Conservation (phyloP, 2,888 invertebrate species). For the Silvanus unidentatus region DNA sequence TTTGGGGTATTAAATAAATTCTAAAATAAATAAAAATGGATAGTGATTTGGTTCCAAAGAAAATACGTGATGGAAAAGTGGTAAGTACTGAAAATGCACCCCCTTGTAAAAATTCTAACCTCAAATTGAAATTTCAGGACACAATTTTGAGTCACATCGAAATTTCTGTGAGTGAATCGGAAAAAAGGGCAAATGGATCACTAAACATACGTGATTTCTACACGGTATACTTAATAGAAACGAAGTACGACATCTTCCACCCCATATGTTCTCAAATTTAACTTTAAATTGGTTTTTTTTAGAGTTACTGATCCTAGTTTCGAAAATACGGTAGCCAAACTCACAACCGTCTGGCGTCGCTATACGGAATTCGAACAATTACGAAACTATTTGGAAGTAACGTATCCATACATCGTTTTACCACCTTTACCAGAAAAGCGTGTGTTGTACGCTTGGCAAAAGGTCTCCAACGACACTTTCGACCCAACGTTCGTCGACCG, state of each 20-base stretch:
- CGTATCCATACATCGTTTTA: constrained; percentile 73
- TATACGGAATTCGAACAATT: constrained; percentile 83
- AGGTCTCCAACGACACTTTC: constrained; percentile 68
- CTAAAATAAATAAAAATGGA: too few relatives aligned
- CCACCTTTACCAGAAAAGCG: constrained; percentile 79
- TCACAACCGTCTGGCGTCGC: constrained; percentile 68
- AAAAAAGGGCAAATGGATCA: constrained; percentile 69
- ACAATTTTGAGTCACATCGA: constrained; percentile 65
- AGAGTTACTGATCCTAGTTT: constrained; percentile 57
- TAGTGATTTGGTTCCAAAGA: too few relatives aligned
- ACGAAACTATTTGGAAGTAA: constrained; percentile 67
- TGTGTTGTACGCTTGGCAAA: constrained; percentile 72
- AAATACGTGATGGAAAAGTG: too few relatives aligned
- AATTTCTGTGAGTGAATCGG: constrained; percentile 70
- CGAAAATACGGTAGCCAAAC: constrained; percentile 46
- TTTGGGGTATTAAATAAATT: too few relatives aligned
- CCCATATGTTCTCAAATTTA: background rate
- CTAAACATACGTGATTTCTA: constrained; percentile 70
- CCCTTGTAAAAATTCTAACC: constrained; percentile 7
- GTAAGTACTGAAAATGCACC: too few relatives aligned
- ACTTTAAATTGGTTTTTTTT: constrained; percentile 27
- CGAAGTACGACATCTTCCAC: constrained; percentile 56
- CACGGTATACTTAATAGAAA: constrained; percentile 72
- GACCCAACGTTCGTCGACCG: constrained; percentile 81
- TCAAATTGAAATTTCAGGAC: constrained; percentile 46